Conservation (phyloP, 2,888 invertebrate genomes). For the Trisateles emortualis region DNA sequence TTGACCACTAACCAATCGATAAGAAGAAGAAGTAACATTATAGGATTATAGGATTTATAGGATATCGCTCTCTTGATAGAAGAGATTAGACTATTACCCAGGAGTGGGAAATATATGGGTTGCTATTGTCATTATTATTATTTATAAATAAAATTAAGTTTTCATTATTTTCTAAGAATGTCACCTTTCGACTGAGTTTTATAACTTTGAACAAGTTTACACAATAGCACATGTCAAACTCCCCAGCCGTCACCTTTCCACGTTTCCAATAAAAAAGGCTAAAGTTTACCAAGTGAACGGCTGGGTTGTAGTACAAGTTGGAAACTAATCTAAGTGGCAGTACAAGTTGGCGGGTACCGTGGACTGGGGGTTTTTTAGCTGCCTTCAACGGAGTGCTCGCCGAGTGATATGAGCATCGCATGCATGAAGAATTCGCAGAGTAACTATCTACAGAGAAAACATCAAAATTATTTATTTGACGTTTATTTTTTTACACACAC, state of each 20-base stretch:
- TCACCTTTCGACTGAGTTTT: neutral
- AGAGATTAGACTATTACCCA: too few species aligned
- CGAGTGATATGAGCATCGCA: conserved; percentile 83
- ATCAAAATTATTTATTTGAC: neutral
- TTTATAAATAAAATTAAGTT: too few species aligned
- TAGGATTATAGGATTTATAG: too few species aligned
- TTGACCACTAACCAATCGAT: too few species aligned
- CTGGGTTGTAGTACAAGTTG: conserved; percentile 55
- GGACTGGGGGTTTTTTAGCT: conserved; percentile 68
- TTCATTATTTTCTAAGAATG: neutral
- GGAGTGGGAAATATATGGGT: too few species aligned
- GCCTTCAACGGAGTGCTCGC: conserved; percentile 66
- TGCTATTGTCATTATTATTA: too few species aligned
- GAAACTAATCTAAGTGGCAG: conserved; percentile 83
- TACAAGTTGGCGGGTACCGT: conserved; percentile 80
- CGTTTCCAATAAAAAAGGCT: conserved; percentile 39
- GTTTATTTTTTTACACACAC: too few species aligned
- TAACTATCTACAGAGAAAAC: conserved; percentile 36
- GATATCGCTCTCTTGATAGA: too few species aligned
- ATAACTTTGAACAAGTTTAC: neutral
- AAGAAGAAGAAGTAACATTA: too few species aligned
- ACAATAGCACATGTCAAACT: conserved; percentile 13
- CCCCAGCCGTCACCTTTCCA: conserved; percentile 7
- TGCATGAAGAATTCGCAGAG: conserved; percentile 72
- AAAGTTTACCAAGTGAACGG: conserved; percentile 32